Percentiles rank a stretch among this genome's conserved stretches.
Evolutionary conservation across 2,113 vertebrate species (phyloP).

Genomic region (Mungos mungo): DNA sequence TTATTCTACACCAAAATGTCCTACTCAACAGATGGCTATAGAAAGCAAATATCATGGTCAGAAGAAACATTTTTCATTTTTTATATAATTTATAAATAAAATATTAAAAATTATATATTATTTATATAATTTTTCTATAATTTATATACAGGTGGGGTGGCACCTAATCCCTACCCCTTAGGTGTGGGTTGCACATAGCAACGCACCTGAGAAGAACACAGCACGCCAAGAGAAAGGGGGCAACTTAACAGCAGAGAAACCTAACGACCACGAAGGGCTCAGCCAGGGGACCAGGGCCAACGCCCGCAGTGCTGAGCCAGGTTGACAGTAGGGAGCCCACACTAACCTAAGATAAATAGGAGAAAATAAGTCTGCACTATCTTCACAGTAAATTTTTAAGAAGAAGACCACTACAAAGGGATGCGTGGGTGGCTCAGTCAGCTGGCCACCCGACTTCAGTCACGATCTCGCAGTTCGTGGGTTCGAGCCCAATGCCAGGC

Average conservation of each 20-base stretch:
- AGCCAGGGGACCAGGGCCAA: background rate
- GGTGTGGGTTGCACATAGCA: too few species aligned
- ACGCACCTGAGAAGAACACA: background rate
- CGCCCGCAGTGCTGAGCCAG: background rate
- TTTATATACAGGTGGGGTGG: too few species aligned
- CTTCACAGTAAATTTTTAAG: background rate
- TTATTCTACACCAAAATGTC: background rate
- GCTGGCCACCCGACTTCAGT: too few species aligned
- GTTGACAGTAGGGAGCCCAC: too few species aligned
- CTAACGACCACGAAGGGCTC: background rate
- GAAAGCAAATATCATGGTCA: background rate
- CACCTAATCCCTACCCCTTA: fast-evolving
- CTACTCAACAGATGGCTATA: background rate
- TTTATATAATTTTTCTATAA: too few species aligned
- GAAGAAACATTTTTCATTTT: background rate
- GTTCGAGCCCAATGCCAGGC: too few species aligned
- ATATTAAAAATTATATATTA: too few species aligned
- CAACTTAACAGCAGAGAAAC: background rate
- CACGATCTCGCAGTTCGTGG: too few species aligned
- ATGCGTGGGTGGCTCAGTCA: too few species aligned
- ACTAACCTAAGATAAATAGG: background rate
- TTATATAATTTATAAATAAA: too few species aligned
- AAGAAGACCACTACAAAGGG: background rate
- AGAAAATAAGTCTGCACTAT: background rate
- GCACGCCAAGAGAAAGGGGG: background rate